phyloP scores from a whole-genome alignment of 2,888 invertebrate genomes.

The Corythucha ciliata region DNA sequence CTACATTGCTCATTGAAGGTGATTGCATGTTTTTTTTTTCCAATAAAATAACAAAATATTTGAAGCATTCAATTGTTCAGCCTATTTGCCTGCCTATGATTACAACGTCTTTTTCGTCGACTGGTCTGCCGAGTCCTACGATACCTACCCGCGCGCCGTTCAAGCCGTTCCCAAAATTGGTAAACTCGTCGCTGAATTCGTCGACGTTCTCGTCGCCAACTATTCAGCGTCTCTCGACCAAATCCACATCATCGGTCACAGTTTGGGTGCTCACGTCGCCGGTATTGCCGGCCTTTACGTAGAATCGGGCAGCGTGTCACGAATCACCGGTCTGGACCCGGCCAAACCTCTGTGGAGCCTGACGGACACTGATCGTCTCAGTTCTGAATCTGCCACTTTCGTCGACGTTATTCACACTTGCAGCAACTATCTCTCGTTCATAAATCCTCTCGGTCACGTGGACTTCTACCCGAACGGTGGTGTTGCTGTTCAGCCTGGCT shows the following conservation, averaged over 20 bases:
- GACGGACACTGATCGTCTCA: slow-evolving; percentile 53
- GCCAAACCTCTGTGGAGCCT: slow-evolving; percentile 66
- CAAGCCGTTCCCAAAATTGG: slow-evolving; percentile 13
- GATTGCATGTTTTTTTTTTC: no score
- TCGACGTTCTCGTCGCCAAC: slow-evolving; percentile 14
- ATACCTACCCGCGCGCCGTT: slow-evolving; percentile 2
- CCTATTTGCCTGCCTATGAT: no score
- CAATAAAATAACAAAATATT: no score
- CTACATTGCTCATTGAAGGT: no score
- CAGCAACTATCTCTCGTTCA: slow-evolving; percentile 44
- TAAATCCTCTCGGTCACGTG: slow-evolving; percentile 44
- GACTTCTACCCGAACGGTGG: slow-evolving; percentile 50
- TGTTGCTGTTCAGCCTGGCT: slow-evolving; percentile 44
- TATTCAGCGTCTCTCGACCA: slow-evolving; percentile 5
- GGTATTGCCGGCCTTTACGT: slow-evolving; percentile 20
- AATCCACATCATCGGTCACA: slow-evolving; percentile 23
- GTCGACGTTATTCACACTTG: slow-evolving; percentile 54
- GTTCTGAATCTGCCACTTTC: slow-evolving; percentile 57
- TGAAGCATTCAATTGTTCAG: no score
- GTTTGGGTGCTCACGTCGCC: slow-evolving; percentile 27
- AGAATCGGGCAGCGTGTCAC: not conserved
- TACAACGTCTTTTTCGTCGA: slow-evolving; percentile 25
- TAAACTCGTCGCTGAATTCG: not conserved
- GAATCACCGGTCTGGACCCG: slow-evolving; percentile 52
- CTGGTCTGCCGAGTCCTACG: slow-evolving; percentile 13